Evolutionary conservation across 2,888 invertebrate species (phyloP).

Genomic region (Spodoptera picta): DNA sequence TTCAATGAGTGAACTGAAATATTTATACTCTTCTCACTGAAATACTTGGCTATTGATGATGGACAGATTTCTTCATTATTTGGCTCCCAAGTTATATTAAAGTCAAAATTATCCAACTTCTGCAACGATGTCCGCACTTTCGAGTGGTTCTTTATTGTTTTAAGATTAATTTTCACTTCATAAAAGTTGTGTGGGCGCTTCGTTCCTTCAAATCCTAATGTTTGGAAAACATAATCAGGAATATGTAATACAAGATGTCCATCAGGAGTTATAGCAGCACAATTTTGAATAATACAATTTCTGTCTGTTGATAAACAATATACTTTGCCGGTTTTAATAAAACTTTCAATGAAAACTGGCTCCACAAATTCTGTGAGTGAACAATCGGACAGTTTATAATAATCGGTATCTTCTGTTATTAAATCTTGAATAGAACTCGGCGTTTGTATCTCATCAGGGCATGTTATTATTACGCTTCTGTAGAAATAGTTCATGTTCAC

Average conservation of each 20-base stretch:
- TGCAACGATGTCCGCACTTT: slow-evolving; percentile 65
- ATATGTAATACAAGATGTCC: slow-evolving; percentile 75
- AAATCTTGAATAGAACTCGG: slow-evolving; percentile 70
- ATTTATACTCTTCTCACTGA: slow-evolving; percentile 67
- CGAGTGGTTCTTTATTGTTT: slow-evolving; percentile 64
- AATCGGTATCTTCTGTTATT: slow-evolving; percentile 75
- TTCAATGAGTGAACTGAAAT: slow-evolving; percentile 65
- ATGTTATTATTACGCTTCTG: slow-evolving; percentile 77
- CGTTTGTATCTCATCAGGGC: slow-evolving; percentile 77
- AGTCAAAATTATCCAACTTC: slow-evolving; percentile 73
- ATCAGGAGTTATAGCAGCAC: slow-evolving; percentile 77
- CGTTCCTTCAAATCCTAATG: slow-evolving; percentile 79
- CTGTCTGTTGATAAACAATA: slow-evolving; percentile 71
- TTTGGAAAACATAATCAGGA: slow-evolving; percentile 75
- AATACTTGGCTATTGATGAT: slow-evolving; percentile 83
- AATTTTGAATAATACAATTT: slow-evolving; percentile 78
- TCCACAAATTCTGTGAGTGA: slow-evolving; percentile 73
- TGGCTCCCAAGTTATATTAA: slow-evolving; percentile 77
- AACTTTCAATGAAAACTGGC: slow-evolving; percentile 74
- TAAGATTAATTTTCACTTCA: slow-evolving; percentile 75
- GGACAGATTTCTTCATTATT: slow-evolving; percentile 74
- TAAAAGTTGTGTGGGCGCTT: slow-evolving; percentile 74
- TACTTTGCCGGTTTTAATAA: slow-evolving; percentile 75
- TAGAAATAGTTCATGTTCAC: slow-evolving; percentile 77
- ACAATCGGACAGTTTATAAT: slow-evolving; percentile 73